A percentile compares a stretch with the other conserved stretches of the same genome.
These are phyloP conservation scores for Microvelia longipes DNA, from an alignment of 1,140 invertebrate species.

Conservation along the genomic window DNA sequence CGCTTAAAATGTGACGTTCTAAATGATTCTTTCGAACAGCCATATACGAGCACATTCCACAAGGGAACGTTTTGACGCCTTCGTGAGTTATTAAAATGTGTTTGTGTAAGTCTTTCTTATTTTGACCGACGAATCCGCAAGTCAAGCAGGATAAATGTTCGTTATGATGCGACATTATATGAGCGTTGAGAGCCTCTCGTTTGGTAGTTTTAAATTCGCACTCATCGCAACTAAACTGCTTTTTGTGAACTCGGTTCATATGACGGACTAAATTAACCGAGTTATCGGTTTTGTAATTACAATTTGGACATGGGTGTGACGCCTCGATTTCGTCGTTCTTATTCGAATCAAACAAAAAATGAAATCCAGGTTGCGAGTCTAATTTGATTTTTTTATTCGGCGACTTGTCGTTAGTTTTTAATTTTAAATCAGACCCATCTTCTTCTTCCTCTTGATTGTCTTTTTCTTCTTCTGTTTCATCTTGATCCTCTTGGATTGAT, in stretches of 20 bases:
- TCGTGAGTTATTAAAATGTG: not conserved
- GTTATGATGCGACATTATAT: not conserved
- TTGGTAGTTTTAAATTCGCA: not conserved
- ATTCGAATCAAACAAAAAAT: not conserved
- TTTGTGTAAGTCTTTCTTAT: not conserved
- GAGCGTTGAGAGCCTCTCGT: not conserved
- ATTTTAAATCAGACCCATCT: no score
- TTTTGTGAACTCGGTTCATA: not conserved
- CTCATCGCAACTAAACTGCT: not conserved
- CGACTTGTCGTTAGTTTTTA: no score
- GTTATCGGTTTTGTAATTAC: not conserved
- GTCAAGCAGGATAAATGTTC: not conserved
- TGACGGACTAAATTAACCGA: not conserved
- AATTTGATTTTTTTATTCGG: no score
- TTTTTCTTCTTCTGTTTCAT: no score
- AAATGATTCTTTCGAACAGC: not conserved
- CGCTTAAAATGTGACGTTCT: not conserved
- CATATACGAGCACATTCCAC: not conserved
- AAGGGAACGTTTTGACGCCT: not conserved
- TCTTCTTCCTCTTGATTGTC: no score
- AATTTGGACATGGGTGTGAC: not conserved
- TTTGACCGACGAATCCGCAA: not conserved
- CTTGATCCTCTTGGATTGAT: no score
- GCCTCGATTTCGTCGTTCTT: not conserved
- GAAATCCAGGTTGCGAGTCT: no score